Evolutionary conservation across 2,888 invertebrate genomes (phyloP).

Genomic region (Pycnomerus fuliginosus): DNA sequence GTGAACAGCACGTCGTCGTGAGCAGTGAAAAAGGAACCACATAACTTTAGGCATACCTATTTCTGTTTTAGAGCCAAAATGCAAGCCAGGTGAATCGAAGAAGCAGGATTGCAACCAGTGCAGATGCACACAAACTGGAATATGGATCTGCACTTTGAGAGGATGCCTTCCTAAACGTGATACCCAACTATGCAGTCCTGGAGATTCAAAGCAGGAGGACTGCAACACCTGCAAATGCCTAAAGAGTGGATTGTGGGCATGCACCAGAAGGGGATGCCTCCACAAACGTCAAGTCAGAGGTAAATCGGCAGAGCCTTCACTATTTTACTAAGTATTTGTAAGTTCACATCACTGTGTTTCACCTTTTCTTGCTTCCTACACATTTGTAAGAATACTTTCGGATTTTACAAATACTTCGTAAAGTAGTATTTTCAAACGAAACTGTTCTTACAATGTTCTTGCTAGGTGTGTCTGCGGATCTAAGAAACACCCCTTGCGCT

Average conservation of each 20-base stretch:
- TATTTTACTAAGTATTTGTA: constrained; percentile 30
- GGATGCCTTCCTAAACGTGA: not conserved
- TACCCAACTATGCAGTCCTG: constrained; percentile 1
- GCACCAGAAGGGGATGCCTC: not conserved
- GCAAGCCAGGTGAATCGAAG: not conserved
- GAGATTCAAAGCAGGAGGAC: constrained; percentile 2
- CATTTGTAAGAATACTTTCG: constrained; percentile 20
- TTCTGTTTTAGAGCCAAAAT: not conserved
- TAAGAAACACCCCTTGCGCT: constrained; percentile 52
- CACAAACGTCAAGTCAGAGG: constrained; percentile 40
- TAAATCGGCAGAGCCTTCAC: constrained; percentile 35
- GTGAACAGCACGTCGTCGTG: too few relatives aligned
- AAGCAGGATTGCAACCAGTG: constrained; percentile 1
- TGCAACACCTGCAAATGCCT: constrained; percentile 10
- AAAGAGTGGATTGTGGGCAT: constrained; percentile 1
- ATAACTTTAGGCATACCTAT: too few relatives aligned
- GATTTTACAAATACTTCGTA: constrained; percentile 16
- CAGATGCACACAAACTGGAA: not conserved
- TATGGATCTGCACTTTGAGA: constrained; percentile 1
- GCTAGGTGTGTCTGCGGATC: constrained; percentile 38
- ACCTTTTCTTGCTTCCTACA: constrained; percentile 6
- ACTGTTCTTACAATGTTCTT: constrained; percentile 22
- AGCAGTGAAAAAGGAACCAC: too few relatives aligned
- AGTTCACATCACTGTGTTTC: constrained; percentile 13
- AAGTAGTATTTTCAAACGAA: not conserved